These are phyloP conservation scores for Zhengitettix transpicula DNA, from an alignment of 2,888 invertebrate species.

Conservation along the genomic window DNA sequence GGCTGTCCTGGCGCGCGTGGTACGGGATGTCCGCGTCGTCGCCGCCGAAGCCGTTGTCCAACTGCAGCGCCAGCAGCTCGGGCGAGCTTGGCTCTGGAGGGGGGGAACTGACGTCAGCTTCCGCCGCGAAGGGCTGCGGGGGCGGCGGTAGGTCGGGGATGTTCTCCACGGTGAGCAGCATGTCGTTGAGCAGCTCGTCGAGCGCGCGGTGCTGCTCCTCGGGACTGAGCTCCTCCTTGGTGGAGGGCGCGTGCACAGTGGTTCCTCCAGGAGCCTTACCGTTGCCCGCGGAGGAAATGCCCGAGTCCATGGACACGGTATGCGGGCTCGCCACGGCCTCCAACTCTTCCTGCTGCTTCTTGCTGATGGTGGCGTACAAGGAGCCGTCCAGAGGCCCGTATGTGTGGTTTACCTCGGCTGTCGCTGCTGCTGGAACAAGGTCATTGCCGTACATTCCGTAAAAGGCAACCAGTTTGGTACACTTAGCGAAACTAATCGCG, in stretches of 20 bases:
- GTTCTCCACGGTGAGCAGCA: conserved; percentile 76
- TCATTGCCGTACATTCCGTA: no score
- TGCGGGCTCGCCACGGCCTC: conserved; percentile 36
- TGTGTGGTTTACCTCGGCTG: conserved; percentile 36
- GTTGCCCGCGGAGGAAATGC: conserved; percentile 55
- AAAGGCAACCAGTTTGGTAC: no score
- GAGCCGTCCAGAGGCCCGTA: conserved; percentile 81
- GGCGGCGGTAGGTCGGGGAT: conserved; percentile 36
- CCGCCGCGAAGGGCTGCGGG: neutral
- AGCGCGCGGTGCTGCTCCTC: conserved; percentile 50
- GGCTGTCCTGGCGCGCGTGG: conserved; percentile 77
- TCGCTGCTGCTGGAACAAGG: no score
- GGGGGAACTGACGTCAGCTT: neutral
- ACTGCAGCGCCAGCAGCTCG: conserved; percentile 5
- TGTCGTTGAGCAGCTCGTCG: conserved; percentile 69
- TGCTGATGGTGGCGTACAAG: conserved; percentile 52
- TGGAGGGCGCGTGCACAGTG: conserved; percentile 18
- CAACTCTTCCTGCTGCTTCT: conserved; percentile 19
- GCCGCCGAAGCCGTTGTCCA: conserved; percentile 15
- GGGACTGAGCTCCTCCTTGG: conserved; percentile 22
- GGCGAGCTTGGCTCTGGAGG: neutral
- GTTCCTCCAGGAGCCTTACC: conserved; percentile 26
- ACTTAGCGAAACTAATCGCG: no score
- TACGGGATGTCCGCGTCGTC: conserved; percentile 51
- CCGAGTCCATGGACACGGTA: conserved; percentile 81